Percentiles rank a stretch among this genome's conserved stretches.
These are phyloP conservation scores for Drosophila leontia DNA, from an alignment of 1,140 invertebrate genomes.

Conservation along the genomic window DNA sequence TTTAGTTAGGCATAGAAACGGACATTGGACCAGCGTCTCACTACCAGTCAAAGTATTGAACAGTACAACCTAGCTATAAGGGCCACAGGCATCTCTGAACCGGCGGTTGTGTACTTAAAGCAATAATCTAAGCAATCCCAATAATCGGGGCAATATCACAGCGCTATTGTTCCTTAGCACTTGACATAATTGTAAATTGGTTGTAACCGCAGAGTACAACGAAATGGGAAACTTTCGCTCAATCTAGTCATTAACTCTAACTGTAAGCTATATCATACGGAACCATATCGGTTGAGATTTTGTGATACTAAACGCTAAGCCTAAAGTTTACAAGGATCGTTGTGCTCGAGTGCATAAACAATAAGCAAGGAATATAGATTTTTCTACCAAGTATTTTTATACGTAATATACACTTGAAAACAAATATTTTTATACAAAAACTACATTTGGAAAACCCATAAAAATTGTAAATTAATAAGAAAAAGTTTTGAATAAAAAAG, in stretches of 20 bases:
- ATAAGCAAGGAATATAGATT: conserved; percentile 31
- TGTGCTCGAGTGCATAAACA: conserved; percentile 60
- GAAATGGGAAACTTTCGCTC: conserved; percentile 82
- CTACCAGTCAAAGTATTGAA: conserved; percentile 80
- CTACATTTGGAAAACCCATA: conserved; percentile 30
- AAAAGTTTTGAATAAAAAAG: conserved; percentile 36
- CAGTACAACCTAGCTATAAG: conserved; percentile 68
- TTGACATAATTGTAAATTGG: conserved; percentile 51
- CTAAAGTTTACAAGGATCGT: conserved; percentile 76
- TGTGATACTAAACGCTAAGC: conserved; percentile 77
- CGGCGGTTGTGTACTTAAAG: conserved; percentile 81
- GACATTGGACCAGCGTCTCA: conserved; percentile 79
- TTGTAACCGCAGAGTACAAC: conserved; percentile 80
- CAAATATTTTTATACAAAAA: conserved; percentile 54
- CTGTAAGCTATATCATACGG: conserved; percentile 38
- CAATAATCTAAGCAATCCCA: conserved; percentile 24
- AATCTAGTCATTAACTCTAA: conserved; percentile 50
- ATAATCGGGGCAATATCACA: conserved; percentile 70
- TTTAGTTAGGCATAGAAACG: conserved; percentile 60
- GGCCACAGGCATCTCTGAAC: conserved; percentile 68
- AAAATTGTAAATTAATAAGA: conserved; percentile 53
- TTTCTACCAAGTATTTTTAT: conserved; percentile 70
- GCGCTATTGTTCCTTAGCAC: conserved; percentile 75
- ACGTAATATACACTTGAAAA: conserved; percentile 50
- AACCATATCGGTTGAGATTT: conserved; percentile 75